Base-by-base conservation (phyloP, 2,888 invertebrate species). In the Empis livida region DNA sequence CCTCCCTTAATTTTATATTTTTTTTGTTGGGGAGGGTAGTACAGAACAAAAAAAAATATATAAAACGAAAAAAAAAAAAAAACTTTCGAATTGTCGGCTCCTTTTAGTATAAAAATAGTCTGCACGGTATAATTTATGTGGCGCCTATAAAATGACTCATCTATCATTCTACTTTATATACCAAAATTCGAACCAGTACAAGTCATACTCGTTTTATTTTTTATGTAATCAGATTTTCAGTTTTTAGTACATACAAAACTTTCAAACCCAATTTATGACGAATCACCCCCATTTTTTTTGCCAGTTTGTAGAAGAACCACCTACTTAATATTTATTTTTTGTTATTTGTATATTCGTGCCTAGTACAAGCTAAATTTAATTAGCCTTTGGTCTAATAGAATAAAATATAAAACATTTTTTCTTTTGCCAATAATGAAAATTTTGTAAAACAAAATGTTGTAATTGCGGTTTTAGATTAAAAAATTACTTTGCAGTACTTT, bases 101-200 rank as follows among this genome's bases (percentile, higher is more conserved):
- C 13, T 35, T 35, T n/a, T 35, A 35, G 4, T 35, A 35, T n/a
- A n/a, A 35, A 35, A 35, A n/a, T 35, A 14, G 41, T 27, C 27
- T 41, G 27, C 27, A 41, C 23, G 27, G 10, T 41, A n/a, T 41
- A 23, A 41, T 23, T 23, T 41, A 41, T 41, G 20, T 14, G 41
- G 27, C 41, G 41, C 41, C 41, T 41, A 41, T 41, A 13, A 41
- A 41, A 41, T 41, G 41, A 41, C 41, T 41, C 41, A 41, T 41
- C 23, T 20, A 27, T 41, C 16, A 23, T 41, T n/a, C 23, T 13
- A 17, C 11, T 27, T 27, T 27, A 27, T 27, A 27, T 27, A 27
- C 20, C 20, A 3, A 20, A 8, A 27, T 6, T 6, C 6, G 9
- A 27, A 27, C 23, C 23, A 27, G 23, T 27, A 27, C 5, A 27